These are phyloP conservation scores for Lutjanus argentimaculatus DNA, from an alignment of 2,797 vertebrate genomes.

Conservation along the genomic window DNA sequence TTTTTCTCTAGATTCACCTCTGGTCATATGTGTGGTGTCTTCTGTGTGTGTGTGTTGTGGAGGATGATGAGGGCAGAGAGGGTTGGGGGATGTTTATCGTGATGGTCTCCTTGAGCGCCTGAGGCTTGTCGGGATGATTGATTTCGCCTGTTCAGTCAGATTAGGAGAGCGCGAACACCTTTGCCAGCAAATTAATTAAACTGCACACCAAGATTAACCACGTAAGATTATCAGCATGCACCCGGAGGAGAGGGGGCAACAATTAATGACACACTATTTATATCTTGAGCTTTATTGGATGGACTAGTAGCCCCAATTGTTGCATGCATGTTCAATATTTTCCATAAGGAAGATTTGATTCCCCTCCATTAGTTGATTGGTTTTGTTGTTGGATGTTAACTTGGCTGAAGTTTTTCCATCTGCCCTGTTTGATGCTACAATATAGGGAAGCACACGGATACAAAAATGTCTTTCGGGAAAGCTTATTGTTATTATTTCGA, in stretches of 20 bases:
- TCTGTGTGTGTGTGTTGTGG: slow-evolving; percentile 13
- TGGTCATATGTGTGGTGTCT: slow-evolving; percentile 7
- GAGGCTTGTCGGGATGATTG: slow-evolving; percentile 55
- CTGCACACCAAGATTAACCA: slow-evolving; percentile 30
- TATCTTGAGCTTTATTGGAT: slow-evolving; percentile 20
- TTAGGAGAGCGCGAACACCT: slow-evolving; percentile 46
- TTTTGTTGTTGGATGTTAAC: slow-evolving; percentile 9
- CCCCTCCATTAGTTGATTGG: slow-evolving; percentile 58
- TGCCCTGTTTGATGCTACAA: not conserved
- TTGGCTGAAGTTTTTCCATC: slow-evolving; percentile 28
- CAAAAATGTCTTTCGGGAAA: too few species aligned
- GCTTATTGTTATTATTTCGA: too few species aligned
- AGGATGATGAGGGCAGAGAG: slow-evolving; percentile 1
- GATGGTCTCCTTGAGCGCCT: slow-evolving; percentile 40
- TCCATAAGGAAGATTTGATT: slow-evolving; percentile 36
- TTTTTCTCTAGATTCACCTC: too few species aligned
- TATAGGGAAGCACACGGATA: too few species aligned
- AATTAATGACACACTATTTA: slow-evolving; percentile 52
- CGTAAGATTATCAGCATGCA: slow-evolving; percentile 8
- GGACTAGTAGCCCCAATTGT: slow-evolving; percentile 19
- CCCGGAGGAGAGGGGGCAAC: not conserved
- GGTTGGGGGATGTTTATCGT: slow-evolving; percentile 18
- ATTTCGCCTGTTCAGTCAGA: slow-evolving; percentile 55
- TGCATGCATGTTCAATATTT: slow-evolving; percentile 49
- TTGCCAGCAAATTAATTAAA: slow-evolving; percentile 46